Evolutionary conservation across 1,140 invertebrate genomes (phyloP), one percentile per base, ranked within the genome.

Genomic region (Drosophila ohnishii): DNA sequence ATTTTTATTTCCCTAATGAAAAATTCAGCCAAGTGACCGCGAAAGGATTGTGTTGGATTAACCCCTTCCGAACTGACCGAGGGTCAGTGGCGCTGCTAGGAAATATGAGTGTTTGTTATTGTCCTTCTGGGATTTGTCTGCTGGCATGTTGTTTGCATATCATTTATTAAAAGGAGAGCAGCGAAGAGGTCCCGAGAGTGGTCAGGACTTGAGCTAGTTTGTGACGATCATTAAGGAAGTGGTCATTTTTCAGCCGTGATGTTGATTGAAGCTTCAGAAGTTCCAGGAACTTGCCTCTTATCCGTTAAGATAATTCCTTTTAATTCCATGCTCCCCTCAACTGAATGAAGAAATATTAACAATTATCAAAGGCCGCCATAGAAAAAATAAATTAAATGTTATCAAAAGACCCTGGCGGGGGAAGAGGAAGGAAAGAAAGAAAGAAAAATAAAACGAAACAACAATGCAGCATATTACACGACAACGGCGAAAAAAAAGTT

Each of bases 81-180:
- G 47, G 80, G 80, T 84, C 80, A 84, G 25, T 75, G 35, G 50
- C 40, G 48, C 53, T 35, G 65, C 10, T 32, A 35, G 14, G 80
- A 84, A 80, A 84, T 84, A 84, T 84, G 76, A 84, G 66, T 84
- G 73, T 84, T 84, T 83, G 80, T 72, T 75, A 79, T 83, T 65
- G 64, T 80, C 80, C 67, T 60, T 60, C 35, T 28, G 80, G 80
- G 80, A 84, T 61, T 50, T 69, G 51, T 76, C 42, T 11, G 22
- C 47, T 40, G 73, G 67, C 80, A 83, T 75, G 67, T 69, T 84
- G 81, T 80, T 84, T 84, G 67, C 73, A 84, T 84, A 80, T 80
- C 63, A 80, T 84, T 84, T 84, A 73, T 84, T 59, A 84, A 30
- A 67, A 25, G 37, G 44, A 59, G 50, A 78, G 72, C 53, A 71